These are phyloP conservation scores for Andrena fulva DNA, from an alignment of 2,888 invertebrate genomes.

Conservation along the genomic window DNA sequence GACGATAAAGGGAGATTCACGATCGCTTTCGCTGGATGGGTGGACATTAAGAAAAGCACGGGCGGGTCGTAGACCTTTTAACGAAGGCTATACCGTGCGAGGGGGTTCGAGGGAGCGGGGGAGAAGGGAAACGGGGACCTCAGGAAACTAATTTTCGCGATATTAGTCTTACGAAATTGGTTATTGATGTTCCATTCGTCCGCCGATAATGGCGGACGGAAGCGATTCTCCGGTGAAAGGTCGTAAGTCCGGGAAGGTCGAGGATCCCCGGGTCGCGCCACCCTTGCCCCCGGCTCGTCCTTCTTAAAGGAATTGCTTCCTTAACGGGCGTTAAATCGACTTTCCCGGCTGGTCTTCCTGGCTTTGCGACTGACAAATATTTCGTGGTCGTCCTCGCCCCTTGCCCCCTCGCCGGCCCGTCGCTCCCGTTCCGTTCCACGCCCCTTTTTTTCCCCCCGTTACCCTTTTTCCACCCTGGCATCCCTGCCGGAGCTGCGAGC, in stretches of 20 bases:
- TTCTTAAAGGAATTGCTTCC: conserved; percentile 74
- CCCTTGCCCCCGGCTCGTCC: conserved; percentile 58
- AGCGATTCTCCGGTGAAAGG: conserved; percentile 72
- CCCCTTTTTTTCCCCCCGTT: conserved; percentile 9
- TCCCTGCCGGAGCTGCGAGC: conserved; percentile 34
- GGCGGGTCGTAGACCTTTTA: conserved; percentile 61
- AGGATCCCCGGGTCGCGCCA: conserved; percentile 61
- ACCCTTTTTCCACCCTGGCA: conserved; percentile 35
- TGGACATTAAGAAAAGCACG: conserved; percentile 66
- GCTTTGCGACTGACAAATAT: conserved; percentile 79
- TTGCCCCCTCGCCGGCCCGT: not conserved
- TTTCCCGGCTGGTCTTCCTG: conserved; percentile 61
- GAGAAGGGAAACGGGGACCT: conserved; percentile 53
- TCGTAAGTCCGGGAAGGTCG: conserved; percentile 71
- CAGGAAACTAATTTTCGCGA: conserved; percentile 82
- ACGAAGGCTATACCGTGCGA: conserved; percentile 51
- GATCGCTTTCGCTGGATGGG: conserved; percentile 53
- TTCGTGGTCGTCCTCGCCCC: conserved; percentile 65
- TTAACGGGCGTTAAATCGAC: conserved; percentile 76
- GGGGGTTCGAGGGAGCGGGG: conserved; percentile 42
- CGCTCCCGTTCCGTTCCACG: conserved; percentile 15
- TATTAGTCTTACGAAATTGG: conserved; percentile 83
- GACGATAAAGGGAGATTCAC: conserved; percentile 65
- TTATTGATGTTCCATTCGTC: conserved; percentile 81
- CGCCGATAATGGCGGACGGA: conserved; percentile 74